Conservation (phyloP, 37 sponge, comb jelly and placozoan species). For the Agelas oroides region DNA sequence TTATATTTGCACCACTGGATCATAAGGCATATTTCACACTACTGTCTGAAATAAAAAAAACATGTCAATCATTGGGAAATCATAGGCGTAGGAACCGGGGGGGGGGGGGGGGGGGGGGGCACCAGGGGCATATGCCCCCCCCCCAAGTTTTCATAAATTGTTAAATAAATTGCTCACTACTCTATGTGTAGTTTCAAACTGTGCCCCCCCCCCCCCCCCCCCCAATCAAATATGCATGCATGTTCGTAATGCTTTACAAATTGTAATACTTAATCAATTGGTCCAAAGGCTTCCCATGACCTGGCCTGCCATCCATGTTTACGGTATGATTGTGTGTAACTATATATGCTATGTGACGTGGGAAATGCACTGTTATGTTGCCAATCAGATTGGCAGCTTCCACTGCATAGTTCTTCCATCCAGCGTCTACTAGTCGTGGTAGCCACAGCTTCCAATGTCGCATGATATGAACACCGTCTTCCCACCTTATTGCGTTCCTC, state of each 20-base stretch:
- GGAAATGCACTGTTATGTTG: slow-evolving; percentile 8
- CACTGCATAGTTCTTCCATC: neutral
- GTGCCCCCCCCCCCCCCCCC: no score
- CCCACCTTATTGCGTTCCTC: slow-evolving; percentile 8
- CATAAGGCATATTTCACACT: no score
- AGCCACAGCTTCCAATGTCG: slow-evolving; percentile 40
- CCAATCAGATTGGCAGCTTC: slow-evolving; percentile 24
- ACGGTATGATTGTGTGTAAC: slow-evolving; percentile 38
- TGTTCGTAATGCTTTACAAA: neutral
- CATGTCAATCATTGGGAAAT: no score
- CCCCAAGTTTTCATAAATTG: no score
- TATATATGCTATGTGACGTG: slow-evolving; percentile 48
- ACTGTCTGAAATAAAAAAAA: no score
- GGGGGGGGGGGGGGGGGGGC: no score
- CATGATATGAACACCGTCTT: slow-evolving; percentile 35
- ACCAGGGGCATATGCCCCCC: no score
- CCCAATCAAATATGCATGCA: no score
- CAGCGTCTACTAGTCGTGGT: slow-evolving; percentile 1
- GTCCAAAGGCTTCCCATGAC: slow-evolving; percentile 46
- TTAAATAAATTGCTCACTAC: no score
- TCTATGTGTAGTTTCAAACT: no score
- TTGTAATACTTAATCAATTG: slow-evolving; percentile 15
- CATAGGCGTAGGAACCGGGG: no score
- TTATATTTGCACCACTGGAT: no score
- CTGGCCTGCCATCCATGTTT: slow-evolving; percentile 21